Conservation (phyloP, 2,113 vertebrate species). For the Gracilinanus agilis region DNA sequence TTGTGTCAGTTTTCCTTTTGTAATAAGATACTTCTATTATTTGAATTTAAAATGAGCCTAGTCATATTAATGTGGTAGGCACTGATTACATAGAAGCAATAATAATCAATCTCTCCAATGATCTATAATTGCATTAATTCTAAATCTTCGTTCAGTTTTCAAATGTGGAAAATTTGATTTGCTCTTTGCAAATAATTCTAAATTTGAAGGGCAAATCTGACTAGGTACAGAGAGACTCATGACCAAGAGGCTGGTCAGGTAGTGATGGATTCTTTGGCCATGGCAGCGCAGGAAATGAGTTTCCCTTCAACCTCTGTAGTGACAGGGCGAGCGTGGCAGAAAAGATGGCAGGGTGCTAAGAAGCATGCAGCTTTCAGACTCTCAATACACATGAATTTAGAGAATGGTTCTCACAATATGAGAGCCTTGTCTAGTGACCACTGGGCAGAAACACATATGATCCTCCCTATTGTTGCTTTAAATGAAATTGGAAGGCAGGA, state of each 20-base stretch:
- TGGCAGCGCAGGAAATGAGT: background rate
- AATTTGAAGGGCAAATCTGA: background rate
- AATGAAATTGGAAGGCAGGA: background rate
- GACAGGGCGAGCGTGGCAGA: background rate
- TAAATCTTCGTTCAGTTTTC: constrained; percentile 23
- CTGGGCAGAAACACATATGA: background rate
- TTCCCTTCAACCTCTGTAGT: background rate
- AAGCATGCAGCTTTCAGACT: background rate
- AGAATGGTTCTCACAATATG: background rate
- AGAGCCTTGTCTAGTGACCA: background rate
- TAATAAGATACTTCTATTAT: background rate
- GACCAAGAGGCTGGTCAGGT: background rate
- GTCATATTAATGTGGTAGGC: background rate
- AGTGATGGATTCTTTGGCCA: background rate
- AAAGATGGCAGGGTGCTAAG: background rate
- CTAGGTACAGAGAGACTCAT: background rate
- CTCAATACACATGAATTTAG: background rate
- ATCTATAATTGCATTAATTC: background rate
- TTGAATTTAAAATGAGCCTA: background rate
- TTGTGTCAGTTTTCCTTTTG: constrained; percentile 22
- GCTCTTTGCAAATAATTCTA: background rate
- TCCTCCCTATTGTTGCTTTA: background rate
- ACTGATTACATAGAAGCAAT: background rate
- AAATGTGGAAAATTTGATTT: background rate
- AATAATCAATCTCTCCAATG: constrained; percentile 16